These are phyloP conservation scores for Callyntrura sp. DNA, from an alignment of 2,888 invertebrate genomes.

Conservation along the genomic window DNA sequence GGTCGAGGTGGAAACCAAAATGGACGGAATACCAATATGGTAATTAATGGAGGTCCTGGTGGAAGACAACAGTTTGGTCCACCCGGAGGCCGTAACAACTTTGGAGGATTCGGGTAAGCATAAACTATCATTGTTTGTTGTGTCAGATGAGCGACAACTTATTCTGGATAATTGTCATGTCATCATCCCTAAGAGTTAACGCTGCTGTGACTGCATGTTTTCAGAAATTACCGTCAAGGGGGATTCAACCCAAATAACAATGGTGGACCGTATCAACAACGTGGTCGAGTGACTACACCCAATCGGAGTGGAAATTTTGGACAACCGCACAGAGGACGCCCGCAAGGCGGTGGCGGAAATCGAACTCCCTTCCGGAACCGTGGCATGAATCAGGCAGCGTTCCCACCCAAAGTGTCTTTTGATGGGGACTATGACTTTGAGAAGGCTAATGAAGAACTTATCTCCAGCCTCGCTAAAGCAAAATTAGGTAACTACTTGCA, in stretches of 20 bases:
- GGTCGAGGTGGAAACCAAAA: slow-evolving; percentile 58
- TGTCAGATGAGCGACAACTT: too few species aligned
- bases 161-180: too few species aligned
- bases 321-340: slow-evolving; percentile 71
- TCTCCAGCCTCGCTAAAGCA: slow-evolving; percentile 92
- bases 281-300: slow-evolving; percentile 80
- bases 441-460: slow-evolving; percentile 97
- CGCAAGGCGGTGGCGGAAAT: slow-evolving; percentile 71
- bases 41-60: slow-evolving; percentile 25
- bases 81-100: slow-evolving; percentile 67
- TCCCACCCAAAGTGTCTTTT: slow-evolving; percentile 87
- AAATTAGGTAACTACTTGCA: slow-evolving; percentile 87
- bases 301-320: slow-evolving; percentile 79
- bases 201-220: background rate
- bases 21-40: slow-evolving; percentile 38
- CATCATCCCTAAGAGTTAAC: background rate
- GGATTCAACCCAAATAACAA: slow-evolving; percentile 52
- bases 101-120: slow-evolving; percentile 65
- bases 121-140: too few species aligned
- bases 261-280: slow-evolving; percentile 80
- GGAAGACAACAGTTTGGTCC: slow-evolving; percentile 59
- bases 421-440: slow-evolving; percentile 99
- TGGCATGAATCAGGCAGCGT: slow-evolving; percentile 79
- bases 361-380: slow-evolving; percentile 76
- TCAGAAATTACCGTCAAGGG: slow-evolving; percentile 74